A percentile compares a stretch with the other conserved stretches of the same genome.
phyloP scores from a whole-genome alignment of 2,888 invertebrate species.

The Calameuta filiformis region DNA sequence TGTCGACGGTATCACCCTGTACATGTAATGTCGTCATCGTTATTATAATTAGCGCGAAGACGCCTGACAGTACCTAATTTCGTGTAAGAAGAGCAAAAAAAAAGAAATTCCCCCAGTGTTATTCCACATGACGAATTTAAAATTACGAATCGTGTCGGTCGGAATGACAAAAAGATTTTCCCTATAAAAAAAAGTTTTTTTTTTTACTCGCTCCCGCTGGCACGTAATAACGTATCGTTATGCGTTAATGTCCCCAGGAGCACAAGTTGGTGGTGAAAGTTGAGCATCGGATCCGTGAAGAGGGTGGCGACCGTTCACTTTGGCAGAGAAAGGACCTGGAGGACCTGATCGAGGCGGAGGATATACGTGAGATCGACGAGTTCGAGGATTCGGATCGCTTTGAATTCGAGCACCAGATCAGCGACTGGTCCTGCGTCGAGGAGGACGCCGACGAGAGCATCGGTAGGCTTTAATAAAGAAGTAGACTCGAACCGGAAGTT shows the following conservation, averaged over 20 bases:
- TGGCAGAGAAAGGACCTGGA: slow-evolving; percentile 43
- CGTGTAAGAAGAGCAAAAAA: not conserved
- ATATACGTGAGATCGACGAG: slow-evolving; percentile 40
- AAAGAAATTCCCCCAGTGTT: not conserved
- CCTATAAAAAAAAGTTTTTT: not conserved
- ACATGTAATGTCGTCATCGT: not conserved
- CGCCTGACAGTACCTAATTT: not conserved
- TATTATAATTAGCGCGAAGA: not conserved
- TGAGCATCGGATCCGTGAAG: not conserved
- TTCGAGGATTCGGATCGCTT: slow-evolving; percentile 40
- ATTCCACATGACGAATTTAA: not conserved
- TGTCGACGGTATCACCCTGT: not conserved
- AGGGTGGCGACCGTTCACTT: slow-evolving; percentile 36
- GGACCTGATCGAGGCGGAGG: slow-evolving; percentile 42
- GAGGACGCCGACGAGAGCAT: slow-evolving; percentile 37
- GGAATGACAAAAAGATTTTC: not conserved
- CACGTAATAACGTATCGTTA: not conserved
- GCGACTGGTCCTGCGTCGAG: slow-evolving; percentile 28
- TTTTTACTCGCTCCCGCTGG: not conserved
- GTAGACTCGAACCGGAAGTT: not conserved
- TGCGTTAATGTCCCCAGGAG: slow-evolving; percentile 25
- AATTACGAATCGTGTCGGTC: not conserved
- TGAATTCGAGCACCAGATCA: slow-evolving; percentile 37
- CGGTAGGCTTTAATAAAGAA: slow-evolving; percentile 22
- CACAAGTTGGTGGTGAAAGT: slow-evolving; percentile 27